Base-by-base conservation (phyloP, 92 coral and sea anemone genomes). In the Galaxea fascicularis region DNA sequence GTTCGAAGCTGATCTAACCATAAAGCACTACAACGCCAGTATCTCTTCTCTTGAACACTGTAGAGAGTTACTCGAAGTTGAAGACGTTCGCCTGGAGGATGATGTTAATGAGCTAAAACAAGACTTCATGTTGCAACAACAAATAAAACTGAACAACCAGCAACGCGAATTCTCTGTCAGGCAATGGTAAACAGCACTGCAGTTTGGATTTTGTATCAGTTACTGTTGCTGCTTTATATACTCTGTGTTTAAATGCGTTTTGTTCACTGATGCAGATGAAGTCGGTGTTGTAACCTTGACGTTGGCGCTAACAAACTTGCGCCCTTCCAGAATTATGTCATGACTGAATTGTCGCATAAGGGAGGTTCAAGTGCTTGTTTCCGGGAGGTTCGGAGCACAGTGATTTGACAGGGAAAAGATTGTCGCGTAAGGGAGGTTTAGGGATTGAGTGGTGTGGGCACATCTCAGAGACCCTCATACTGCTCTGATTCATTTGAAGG, bases 1-100 rank as follows among this genome's bases (percentile, higher is more conserved):
- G 98, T 21, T 65, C 31, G 95, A 94, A 78, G 71, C 94, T 27
- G 82, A 66, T 30, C 84, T 82, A 47, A 98, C 93, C 13, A 89
- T 94, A 76, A 78, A 87, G 69, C 93, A 96, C 79, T 96, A 96
- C 60, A 84, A 77, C 20, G 82, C 96, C 1, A 94, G 96, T 18
- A 82, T 96, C n/a, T 64, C 88, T 54, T 87, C 91, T 73, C 90
- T 96, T 49, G 89, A 89, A 71, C 92, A 94, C 89, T 90, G 86
- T 49, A 92, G 87, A 27, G 79, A 71, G 45, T 31, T 94, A 14
- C 79, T 94, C 15, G 86, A 86, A 26, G 80, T 46, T 68, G 98
- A 94, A 62, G 83, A 83, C 44, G 77, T 85, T 24, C 62, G 68
- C 35, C 74, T 90, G 54, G 85, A 85, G 60, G 88, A 79, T 21